Base-by-base conservation (phyloP, 1,140 invertebrate genomes). In the Venustaconcha ellipsiformis region DNA sequence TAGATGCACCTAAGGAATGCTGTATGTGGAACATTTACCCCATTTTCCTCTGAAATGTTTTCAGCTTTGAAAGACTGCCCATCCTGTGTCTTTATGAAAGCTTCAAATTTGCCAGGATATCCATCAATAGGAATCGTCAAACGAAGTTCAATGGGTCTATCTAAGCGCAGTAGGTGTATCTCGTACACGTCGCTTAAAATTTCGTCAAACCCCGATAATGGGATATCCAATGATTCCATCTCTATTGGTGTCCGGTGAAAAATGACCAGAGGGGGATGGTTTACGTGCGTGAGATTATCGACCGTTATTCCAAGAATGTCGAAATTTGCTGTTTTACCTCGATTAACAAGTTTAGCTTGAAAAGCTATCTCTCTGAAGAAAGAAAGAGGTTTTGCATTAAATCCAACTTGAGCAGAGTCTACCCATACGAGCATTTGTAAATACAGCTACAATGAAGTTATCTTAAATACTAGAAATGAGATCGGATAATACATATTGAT, bases 41-140 rank as follows among this genome's bases (percentile, higher is more conserved):
- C 75, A 56, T 77, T 77, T 62, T 77, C 70, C 57, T 77, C 75
- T n/a, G 75, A 77, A 12, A 70, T 77, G 17, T 64, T 77, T 17
- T 60, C 55, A 30, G 67, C 69, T 37, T 60, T 55, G 37, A 60
- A 72, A n/a, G 67, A 26, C 48, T 71, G 55, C 30, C 57, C 62
- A 14, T 72, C 63, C n/a, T 65, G 48, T 12, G 69, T 72, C 62
- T 62, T 58, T 6, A 77, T 14, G 59, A 37, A 72, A 58, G 63
- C 67, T 55, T 77, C 75, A 63, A 77, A 77, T 13, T n/a, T 77
- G n/a, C 75, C 75, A n/a, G 75, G 75, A 67, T 77, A 77, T 26
- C 75, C 75, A 57, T 77, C 75, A 14, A 77, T 37, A 6, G 75
- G 75, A n/a, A 72, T 56, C 63, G 72, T 70, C 12, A 77, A 60